Base-by-base conservation (phyloP, 2,797 vertebrate genomes). In the Pangasius sanitwongsei region DNA sequence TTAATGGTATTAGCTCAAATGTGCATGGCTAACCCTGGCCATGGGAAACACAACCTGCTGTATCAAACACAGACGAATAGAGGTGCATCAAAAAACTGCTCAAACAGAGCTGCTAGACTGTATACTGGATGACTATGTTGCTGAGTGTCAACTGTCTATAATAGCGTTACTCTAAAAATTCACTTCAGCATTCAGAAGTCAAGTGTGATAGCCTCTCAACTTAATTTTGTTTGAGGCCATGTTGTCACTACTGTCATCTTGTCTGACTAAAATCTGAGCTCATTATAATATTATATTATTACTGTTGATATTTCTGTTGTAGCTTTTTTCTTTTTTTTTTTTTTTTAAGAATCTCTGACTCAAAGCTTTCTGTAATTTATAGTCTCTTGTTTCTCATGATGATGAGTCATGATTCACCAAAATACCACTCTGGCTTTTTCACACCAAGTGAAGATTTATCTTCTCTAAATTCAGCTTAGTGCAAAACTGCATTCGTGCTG, bases 321-420 rank as follows among this genome's bases (percentile, higher is more conserved):
- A 8, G 77, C n/a, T 15, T 78, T 31, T 12, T 72, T 48, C 0
- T 74, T 72, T 11, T 20, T 37, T 0, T 65, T 48, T 48, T 67
- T 4, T 63, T 63, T 57, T 92, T 93, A 91, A 94, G 93, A 92
- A 92, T 53, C 83, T 53, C 78, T 90, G 92, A 86, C 90, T 93
- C 93, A 92, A 93, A 94, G 93, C 93, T 93, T 91, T 91, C 90
- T 16, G 61, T 86, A 25, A 15, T 89, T 91, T 92, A 92, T 91
- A 94, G 92, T 92, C 59, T 20, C 34, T 55, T 78, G 34, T 23
- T n/a, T 28, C 41, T 75, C 23, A 28, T 28, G 72, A 50, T 3
- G 23, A 75, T 15, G 72, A 50, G 41, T 37, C 53, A 34, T 6
- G 18, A 34, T 11, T 28, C 48, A 57, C 31, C 8, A 23, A 34